Percentiles rank a stretch among this genome's conserved stretches.
Conservation (phyloP, 1,140 invertebrate species). For the Physella acuta region DNA sequence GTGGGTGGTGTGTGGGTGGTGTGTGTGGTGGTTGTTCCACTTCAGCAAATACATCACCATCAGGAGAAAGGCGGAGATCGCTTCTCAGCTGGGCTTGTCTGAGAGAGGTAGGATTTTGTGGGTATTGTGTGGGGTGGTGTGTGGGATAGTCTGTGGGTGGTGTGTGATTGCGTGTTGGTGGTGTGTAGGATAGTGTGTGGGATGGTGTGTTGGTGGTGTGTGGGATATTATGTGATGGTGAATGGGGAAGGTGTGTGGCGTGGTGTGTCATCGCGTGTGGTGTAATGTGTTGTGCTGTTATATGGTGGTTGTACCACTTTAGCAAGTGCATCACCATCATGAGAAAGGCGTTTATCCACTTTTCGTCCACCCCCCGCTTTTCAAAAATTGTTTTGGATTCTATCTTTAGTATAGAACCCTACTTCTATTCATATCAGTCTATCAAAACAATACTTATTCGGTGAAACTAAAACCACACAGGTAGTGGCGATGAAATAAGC, state of each 20-base stretch:
- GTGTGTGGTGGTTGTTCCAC: conserved; percentile 64
- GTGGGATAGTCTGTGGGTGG: conserved; percentile 88
- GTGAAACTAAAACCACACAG: no score
- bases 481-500: no score
- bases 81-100: conserved; percentile 77
- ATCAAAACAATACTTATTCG: no score
- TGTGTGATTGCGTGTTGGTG: conserved; percentile 98
- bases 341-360: conserved; percentile 88
- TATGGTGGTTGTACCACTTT: conserved; percentile 65
- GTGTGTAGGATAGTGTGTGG: conserved; percentile 82
- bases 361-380: no score
- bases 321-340: conserved; percentile 93
- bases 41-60: conserved; percentile 94
- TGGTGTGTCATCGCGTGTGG: no score
- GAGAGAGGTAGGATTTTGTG: conserved; percentile 86
- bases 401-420: no score
- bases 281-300: conserved; percentile 85
- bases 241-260: conserved; percentile 96
- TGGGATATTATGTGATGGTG: conserved; percentile 78
- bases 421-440: no score
- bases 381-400: no score
- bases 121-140: no score
- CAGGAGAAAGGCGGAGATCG: conserved; percentile 87
- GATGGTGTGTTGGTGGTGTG: conserved; percentile 92
- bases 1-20: no score